A percentile compares a stretch with the other conserved stretches of the same genome.
Evolutionary conservation across 2,888 invertebrate genomes (phyloP).

Genomic region (Kryphioiulus occultus): DNA sequence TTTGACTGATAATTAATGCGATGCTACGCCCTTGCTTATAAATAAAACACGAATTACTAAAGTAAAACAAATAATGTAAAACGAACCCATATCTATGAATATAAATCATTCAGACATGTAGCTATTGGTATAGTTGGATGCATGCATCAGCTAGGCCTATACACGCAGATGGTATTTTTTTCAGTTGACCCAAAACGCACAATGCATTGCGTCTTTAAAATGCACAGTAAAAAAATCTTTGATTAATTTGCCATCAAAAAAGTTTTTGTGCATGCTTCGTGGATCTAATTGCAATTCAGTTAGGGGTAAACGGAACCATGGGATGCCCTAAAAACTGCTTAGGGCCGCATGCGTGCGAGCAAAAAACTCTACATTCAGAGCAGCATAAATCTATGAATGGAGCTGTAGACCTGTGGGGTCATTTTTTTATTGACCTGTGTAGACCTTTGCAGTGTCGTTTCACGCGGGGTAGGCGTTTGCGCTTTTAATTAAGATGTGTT

Average conservation of each 20-base stretch:
- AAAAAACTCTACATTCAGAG: background rate
- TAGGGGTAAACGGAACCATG: background rate
- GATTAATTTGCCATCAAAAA: background rate
- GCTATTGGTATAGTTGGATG: background rate
- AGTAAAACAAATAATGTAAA: background rate
- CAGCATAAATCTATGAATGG: background rate
- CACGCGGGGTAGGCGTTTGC: background rate
- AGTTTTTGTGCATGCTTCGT: background rate
- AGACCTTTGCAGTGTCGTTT: background rate
- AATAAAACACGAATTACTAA: background rate
- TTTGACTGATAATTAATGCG: background rate
- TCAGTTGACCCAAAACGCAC: background rate
- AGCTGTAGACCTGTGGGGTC: background rate
- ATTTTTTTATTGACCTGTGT: slow-evolving; percentile 15
- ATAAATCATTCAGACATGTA: slow-evolving; percentile 14
- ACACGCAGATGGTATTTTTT: background rate
- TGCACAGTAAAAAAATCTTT: background rate
- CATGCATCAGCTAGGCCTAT: background rate
- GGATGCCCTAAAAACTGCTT: background rate
- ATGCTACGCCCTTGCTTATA: background rate
- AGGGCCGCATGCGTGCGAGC: background rate
- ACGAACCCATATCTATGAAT: background rate
- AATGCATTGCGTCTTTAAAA: background rate
- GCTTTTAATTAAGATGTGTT: slow-evolving; percentile 13
- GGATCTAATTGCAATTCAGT: slow-evolving; percentile 31